Evolutionary conservation across 2,888 invertebrate genomes (phyloP).

Genomic region (Lepidochitona cinerea): DNA sequence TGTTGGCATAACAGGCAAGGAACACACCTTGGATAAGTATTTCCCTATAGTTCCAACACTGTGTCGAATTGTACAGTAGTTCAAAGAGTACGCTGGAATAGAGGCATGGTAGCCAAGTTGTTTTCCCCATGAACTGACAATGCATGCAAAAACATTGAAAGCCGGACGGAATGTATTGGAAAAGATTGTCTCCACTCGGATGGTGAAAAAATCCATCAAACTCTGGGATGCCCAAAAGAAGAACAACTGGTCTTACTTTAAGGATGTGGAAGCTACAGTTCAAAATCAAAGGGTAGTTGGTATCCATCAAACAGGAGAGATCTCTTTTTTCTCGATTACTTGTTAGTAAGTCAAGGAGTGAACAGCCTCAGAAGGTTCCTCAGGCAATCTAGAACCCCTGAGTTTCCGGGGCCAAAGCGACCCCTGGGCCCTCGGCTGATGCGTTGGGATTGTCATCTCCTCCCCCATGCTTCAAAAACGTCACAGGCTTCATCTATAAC

Average conservation of each 20-base stretch:
- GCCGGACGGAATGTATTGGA: background rate
- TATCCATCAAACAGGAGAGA: background rate
- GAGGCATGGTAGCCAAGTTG: background rate
- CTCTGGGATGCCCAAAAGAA: constrained; percentile 5
- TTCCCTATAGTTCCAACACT: too few relatives aligned
- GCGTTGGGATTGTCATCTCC: too few relatives aligned
- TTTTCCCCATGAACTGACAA: background rate
- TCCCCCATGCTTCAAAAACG: too few relatives aligned
- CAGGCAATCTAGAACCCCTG: too few relatives aligned
- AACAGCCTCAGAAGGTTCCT: too few relatives aligned
- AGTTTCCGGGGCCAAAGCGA: too few relatives aligned
- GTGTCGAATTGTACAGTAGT: too few relatives aligned
- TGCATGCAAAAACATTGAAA: background rate
- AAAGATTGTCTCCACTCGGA: background rate
- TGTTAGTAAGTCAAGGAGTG: background rate
- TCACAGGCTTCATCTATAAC: too few relatives aligned
- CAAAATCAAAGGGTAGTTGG: background rate
- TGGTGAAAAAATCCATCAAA: background rate
- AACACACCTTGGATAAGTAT: too few relatives aligned
- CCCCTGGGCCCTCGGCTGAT: too few relatives aligned
- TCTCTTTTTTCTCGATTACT: background rate
- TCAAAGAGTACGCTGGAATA: background rate
- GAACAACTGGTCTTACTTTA: background rate
- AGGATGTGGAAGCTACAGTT: background rate
- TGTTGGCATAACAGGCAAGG: too few relatives aligned